These are phyloP conservation scores for Intellagama lesueurii DNA, from an alignment of 2,797 vertebrate species.

Conservation along the genomic window DNA sequence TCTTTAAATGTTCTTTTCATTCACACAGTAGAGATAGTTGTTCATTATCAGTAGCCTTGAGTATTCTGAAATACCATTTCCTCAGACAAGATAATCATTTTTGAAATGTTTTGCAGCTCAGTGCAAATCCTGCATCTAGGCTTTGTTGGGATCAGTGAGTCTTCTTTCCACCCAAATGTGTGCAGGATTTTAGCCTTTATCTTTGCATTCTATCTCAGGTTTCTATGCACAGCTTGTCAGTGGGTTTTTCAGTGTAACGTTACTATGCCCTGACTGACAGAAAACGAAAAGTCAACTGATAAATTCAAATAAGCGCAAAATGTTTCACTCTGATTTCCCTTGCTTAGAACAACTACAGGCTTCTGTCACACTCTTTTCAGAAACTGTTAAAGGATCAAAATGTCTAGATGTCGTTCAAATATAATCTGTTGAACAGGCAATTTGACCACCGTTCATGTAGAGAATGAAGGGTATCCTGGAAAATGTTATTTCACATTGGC, in stretches of 20 bases:
- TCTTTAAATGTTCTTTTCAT: neutral
- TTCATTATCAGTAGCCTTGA: conserved; percentile 3
- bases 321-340: neutral
- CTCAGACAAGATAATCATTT: conserved; percentile 25
- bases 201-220: conserved; percentile 4
- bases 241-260: conserved; percentile 33
- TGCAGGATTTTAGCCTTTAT: neutral
- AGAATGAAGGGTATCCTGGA: conserved; percentile 55
- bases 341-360: neutral
- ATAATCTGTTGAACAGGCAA: conserved; percentile 57
- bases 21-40: neutral
- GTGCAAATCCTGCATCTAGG: neutral
- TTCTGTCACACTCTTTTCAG: conserved; percentile 53
- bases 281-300: conserved; percentile 46
- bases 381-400: conserved; percentile 22
- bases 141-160: neutral
- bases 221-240: conserved; percentile 28
- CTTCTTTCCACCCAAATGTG: neutral
- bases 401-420: conserved; percentile 40
- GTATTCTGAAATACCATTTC: neutral
- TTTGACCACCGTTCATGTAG: conserved; percentile 52
- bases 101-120: neutral
- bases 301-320: conserved; percentile 40
- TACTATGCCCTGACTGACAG: conserved; percentile 34
- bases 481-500: conserved; percentile 52